A percentile compares a stretch with the other conserved stretches of the same genome.
Conservation (phyloP, 2,113 vertebrate genomes). For the Condylura cristata region DNA sequence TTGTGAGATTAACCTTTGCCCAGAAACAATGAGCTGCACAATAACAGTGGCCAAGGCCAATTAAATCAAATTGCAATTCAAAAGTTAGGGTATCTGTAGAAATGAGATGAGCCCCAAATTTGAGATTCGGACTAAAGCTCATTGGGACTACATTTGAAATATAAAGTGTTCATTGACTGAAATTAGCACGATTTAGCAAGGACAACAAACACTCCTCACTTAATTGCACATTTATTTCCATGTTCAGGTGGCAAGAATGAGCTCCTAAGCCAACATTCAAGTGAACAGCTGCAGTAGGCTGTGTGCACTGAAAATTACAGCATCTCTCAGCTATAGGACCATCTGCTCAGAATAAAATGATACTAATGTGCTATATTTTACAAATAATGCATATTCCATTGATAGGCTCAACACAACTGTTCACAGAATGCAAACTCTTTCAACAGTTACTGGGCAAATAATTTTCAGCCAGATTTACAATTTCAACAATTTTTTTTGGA, state of each 20-base stretch:
- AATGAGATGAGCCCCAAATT: slow-evolving; percentile 47
- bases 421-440: slow-evolving; percentile 81
- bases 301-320: slow-evolving; percentile 82
- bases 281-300: slow-evolving; percentile 88
- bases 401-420: slow-evolving; percentile 83
- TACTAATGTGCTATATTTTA: slow-evolving; percentile 85
- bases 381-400: slow-evolving; percentile 85
- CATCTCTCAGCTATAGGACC: slow-evolving; percentile 84
- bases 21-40: slow-evolving; percentile 53
- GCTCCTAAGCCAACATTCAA: slow-evolving; percentile 85
- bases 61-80: slow-evolving; percentile 62
- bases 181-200: slow-evolving; percentile 79
- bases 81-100: slow-evolving; percentile 18
- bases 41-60: slow-evolving; percentile 56
- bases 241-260: slow-evolving; percentile 85
- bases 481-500: slow-evolving; percentile 66
- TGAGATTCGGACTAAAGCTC: slow-evolving; percentile 54
- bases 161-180: slow-evolving; percentile 74
- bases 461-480: slow-evolving; percentile 78
- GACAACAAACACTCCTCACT: slow-evolving; percentile 82
- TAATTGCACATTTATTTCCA: slow-evolving; percentile 84
- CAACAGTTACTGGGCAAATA: slow-evolving; percentile 81
- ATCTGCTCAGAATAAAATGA: slow-evolving; percentile 87
- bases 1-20: slow-evolving; percentile 43
- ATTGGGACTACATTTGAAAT: slow-evolving; percentile 52